Evolutionary conservation across 2,113 vertebrate genomes (phyloP), one percentile per base, ranked within the genome.

Genomic region (Hippoglossus stenolepis): DNA sequence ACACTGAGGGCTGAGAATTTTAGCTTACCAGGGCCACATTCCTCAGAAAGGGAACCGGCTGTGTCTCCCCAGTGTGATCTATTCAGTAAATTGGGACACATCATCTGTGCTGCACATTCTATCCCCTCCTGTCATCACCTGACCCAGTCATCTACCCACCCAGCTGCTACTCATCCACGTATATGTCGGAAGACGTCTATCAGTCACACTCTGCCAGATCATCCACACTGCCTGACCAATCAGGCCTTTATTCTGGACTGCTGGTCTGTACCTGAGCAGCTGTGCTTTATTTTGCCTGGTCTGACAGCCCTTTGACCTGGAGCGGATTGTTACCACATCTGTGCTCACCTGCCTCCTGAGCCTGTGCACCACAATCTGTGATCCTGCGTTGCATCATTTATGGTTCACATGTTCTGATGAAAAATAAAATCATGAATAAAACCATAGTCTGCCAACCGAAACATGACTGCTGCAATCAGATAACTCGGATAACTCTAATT

Each of bases 91-190:
- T 20, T 28, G 51, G n/a, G 57, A n/a, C 24, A 57, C 63, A 74
- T 49, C 65, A 53, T 56, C 62, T 62, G 72, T 64, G 71, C 31
- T 54, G 35, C 66, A 28, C 21, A 54, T 12, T 35, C 24, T 23
- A 53, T 61, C 59, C 64, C 70, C 82, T 28, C 2, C 43, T 2
- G 59, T 67, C 54, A 28, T 70, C 38, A 54, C 5, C 58, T 70
- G 80, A 78, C 67, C 67, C 47, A 26, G 5, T 77, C 75, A 43
- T 35, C 65, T 62, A 73, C 64, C 62, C 57, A 31, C 14, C 78
- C 76, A 89, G 82, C 75, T 84, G 73, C 84, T 86, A 69, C 64
- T 82, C 70, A 59, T 61, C 23, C 54, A 28, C 70, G 26, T 23
- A 63, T 61, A 64, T 65, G 20, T 75, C 75, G 54, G 40, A 54